phyloP scores from a whole-genome alignment of 2,888 invertebrate genomes.

The Tetheella fluctuosa region DNA sequence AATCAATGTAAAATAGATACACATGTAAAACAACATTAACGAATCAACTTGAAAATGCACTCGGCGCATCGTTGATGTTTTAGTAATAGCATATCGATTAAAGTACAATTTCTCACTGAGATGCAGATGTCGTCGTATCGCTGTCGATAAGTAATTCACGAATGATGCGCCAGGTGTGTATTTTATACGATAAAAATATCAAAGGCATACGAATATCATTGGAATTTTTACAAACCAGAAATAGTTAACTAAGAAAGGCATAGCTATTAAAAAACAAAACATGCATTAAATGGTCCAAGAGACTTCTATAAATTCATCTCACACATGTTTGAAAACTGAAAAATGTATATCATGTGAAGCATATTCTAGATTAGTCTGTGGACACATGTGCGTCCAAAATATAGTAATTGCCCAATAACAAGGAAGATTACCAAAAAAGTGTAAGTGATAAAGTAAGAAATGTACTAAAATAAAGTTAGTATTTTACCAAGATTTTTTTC shows the following conservation, averaged over 20 bases:
- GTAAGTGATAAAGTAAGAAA: background rate
- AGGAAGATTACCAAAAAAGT: background rate
- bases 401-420: constrained; percentile 10
- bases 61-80: constrained; percentile 22
- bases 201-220: constrained; percentile 16
- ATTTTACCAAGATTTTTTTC: background rate
- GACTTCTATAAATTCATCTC: background rate
- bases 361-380: background rate
- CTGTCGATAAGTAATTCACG: constrained; percentile 10
- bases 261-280: constrained; percentile 21
- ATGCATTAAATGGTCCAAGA: constrained; percentile 24
- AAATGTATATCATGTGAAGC: background rate
- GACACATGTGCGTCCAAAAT: constrained; percentile 6
- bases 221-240: constrained; percentile 9
- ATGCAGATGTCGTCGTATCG: background rate
- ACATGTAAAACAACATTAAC: constrained; percentile 33
- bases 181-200: constrained; percentile 19
- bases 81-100: background rate
- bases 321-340: background rate
- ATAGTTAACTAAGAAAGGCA: background rate
- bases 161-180: constrained; percentile 25
- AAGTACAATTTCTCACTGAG: background rate
- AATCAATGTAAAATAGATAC: constrained; percentile 20
- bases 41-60: constrained; percentile 25
- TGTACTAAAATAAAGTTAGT: background rate